These are phyloP conservation scores for Ophraella communa DNA, from an alignment of 2,888 invertebrate species.

Conservation along the genomic window DNA sequence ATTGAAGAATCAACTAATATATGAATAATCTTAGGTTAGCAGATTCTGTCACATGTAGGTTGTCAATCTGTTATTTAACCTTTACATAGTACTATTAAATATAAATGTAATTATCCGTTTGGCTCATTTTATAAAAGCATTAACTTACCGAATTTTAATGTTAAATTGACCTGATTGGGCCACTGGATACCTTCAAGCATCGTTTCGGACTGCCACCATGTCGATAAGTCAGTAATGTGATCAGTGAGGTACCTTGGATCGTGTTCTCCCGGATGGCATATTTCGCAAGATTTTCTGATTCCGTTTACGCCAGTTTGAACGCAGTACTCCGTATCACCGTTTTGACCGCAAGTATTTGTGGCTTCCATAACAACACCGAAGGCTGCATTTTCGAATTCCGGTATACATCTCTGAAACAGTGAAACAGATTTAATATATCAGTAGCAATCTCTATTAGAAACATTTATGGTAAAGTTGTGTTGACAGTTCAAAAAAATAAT, in stretches of 20 bases:
- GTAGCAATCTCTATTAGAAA: too few species aligned
- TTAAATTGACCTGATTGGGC: slow-evolving; percentile 88
- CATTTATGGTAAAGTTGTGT: too few species aligned
- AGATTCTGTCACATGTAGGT: too few species aligned
- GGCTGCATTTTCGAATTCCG: slow-evolving; percentile 96
- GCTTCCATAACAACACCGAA: slow-evolving; percentile 88
- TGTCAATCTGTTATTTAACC: too few species aligned
- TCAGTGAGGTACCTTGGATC: slow-evolving; percentile 85
- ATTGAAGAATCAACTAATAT: too few species aligned
- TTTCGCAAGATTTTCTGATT: slow-evolving; percentile 77
- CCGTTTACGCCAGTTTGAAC: slow-evolving; percentile 83
- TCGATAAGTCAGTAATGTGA: slow-evolving; percentile 85
- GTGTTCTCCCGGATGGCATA: slow-evolving; percentile 76
- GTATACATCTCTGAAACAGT: slow-evolving; percentile 83
- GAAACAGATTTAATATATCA: too few species aligned
- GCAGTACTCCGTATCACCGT: slow-evolving; percentile 82
- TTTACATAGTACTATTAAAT: too few species aligned
- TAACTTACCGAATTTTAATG: slow-evolving; percentile 48
- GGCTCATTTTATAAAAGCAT: neutral
- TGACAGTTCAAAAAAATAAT: too few species aligned
- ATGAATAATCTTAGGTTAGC: too few species aligned
- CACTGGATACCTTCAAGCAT: slow-evolving; percentile 93
- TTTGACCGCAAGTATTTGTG: slow-evolving; percentile 94
- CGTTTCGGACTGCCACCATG: slow-evolving; percentile 99
- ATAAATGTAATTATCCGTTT: too few species aligned